Evolutionary conservation across 2,113 vertebrate genomes (phyloP).

Genomic region (Gallinago paraguaiae): DNA sequence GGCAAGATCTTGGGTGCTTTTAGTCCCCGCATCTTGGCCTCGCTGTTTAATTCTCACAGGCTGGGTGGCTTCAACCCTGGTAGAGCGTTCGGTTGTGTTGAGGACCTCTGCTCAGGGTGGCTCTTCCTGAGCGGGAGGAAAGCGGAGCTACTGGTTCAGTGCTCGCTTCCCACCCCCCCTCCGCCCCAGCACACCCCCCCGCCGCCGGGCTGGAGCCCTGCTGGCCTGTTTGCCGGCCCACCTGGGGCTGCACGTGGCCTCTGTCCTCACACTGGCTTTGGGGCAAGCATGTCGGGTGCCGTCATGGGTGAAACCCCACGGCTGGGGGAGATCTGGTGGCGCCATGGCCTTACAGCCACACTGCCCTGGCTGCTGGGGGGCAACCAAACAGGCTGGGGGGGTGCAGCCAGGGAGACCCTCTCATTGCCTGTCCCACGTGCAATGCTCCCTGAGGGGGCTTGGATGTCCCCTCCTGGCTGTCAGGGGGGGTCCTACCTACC

Average conservation of each 20-base stretch:
- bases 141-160: neutral
- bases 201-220: neutral
- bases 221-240: fast-evolving
- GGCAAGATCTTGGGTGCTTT: neutral
- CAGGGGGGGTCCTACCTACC: neutral
- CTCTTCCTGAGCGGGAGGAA: neutral
- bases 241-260: neutral
- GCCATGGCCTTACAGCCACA: neutral
- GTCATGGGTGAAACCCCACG: neutral
- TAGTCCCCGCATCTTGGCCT: neutral
- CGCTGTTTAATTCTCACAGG: neutral
- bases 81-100: neutral
- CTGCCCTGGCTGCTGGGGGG: neutral
- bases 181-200: fast-evolving
- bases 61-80: neutral
- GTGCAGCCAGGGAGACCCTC: fast-evolving
- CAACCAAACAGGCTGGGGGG: neutral
- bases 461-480: fast-evolving
- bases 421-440: neutral
- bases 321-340: fast-evolving
- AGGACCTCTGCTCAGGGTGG: neutral
- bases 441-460: neutral
- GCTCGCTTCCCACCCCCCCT: neutral
- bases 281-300: neutral
- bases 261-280: fast-evolving